These are phyloP conservation scores for Biston betularia DNA, from an alignment of 2,888 invertebrate species.

Conservation along the genomic window DNA sequence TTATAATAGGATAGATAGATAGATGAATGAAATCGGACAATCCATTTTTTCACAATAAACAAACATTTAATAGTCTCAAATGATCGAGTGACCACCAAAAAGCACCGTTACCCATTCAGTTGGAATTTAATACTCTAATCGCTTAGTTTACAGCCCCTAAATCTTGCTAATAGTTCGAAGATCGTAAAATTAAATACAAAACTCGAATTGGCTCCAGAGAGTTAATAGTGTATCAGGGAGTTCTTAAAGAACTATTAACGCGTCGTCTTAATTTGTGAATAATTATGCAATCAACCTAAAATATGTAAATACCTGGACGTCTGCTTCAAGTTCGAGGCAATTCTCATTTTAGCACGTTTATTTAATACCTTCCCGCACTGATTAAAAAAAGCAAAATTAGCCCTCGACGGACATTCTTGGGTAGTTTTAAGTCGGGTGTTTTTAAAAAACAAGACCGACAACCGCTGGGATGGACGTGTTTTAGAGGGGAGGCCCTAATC, in stretches of 20 bases:
- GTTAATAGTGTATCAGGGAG: conserved; percentile 14
- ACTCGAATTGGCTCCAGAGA: background rate
- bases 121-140: conserved; percentile 4
- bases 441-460: too few relatives aligned
- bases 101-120: conserved; percentile 27
- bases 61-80: background rate
- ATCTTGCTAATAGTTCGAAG: conserved; percentile 26
- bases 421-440: too few relatives aligned
- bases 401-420: too few relatives aligned
- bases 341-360: too few relatives aligned
- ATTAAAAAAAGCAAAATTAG: too few relatives aligned
- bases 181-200: conserved; percentile 32
- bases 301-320: conserved; percentile 16
- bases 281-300: conserved; percentile 23
- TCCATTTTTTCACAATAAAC: conserved; percentile 2
- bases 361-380: too few relatives aligned
- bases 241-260: conserved; percentile 30
- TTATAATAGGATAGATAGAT: too few relatives aligned
- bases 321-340: too few relatives aligned
- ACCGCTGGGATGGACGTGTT: too few relatives aligned
- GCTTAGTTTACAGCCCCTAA: conserved; percentile 28
- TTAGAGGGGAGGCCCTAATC: too few relatives aligned
- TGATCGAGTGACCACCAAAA: conserved; percentile 10
- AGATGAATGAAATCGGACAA: too few relatives aligned
- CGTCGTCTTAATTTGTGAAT: conserved; percentile 27